phyloP scores from a whole-genome alignment of 2,888 invertebrate species.

The Lepidonotus clava region DNA sequence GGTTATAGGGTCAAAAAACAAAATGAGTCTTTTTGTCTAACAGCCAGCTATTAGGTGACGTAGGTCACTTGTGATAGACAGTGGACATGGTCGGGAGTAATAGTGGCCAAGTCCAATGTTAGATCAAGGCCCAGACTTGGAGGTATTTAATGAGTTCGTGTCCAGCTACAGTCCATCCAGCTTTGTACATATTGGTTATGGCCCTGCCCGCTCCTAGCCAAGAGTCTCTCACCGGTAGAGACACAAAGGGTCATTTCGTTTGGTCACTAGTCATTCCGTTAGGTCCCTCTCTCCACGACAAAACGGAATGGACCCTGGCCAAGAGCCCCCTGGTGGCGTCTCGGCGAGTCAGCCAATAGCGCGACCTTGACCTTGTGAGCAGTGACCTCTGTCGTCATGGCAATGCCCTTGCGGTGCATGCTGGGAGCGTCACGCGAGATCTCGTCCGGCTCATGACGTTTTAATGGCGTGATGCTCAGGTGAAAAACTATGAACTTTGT shows the following conservation, averaged over 20 bases:
- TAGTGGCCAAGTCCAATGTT: neutral
- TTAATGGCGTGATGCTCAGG: neutral
- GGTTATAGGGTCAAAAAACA: neutral
- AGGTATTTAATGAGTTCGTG: neutral
- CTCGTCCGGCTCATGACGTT: constrained; percentile 14
- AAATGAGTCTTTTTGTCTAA: too few relatives aligned
- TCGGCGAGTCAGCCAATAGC: neutral
- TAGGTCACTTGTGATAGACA: too few relatives aligned
- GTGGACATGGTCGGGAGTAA: neutral
- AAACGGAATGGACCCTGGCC: neutral
- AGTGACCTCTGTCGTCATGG: constrained; percentile 36
- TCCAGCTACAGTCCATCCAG: neutral
- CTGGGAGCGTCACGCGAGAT: constrained; percentile 44
- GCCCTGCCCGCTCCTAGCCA: too few relatives aligned
- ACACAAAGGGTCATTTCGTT: constrained; percentile 12
- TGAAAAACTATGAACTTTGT: neutral
- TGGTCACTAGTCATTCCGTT: neutral
- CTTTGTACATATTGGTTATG: too few relatives aligned
- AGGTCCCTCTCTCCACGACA: too few relatives aligned
- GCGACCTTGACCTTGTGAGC: constrained; percentile 9
- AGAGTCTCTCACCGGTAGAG: too few relatives aligned
- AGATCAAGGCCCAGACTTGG: neutral
- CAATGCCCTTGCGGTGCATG: neutral
- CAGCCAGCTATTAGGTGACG: too few relatives aligned
- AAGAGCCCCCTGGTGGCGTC: constrained; percentile 23